Conservation (phyloP, 2,888 invertebrate genomes). For the Ptychoptera contaminata region DNA sequence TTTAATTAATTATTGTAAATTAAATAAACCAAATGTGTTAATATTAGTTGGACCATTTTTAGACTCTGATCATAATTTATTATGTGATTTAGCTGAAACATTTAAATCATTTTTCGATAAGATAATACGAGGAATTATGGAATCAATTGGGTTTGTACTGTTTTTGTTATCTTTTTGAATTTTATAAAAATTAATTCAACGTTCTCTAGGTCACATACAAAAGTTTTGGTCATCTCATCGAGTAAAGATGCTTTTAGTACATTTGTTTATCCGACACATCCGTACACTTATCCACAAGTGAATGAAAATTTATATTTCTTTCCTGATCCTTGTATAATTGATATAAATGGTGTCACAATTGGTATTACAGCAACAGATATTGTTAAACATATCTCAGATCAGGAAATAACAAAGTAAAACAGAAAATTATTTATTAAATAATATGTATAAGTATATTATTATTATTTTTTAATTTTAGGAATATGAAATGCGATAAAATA, state of each 20-base stretch:
- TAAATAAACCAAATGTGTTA: constrained; percentile 59
- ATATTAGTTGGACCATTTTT: constrained; percentile 77
- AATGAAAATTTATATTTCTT: constrained; percentile 48
- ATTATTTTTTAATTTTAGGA: constrained; percentile 18
- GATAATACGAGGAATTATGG: constrained; percentile 47
- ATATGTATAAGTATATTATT: neutral
- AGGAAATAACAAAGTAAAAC: constrained; percentile 58
- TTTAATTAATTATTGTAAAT: constrained; percentile 47
- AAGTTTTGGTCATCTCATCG: constrained; percentile 61
- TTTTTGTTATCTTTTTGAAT: constrained; percentile 2
- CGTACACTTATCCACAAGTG: constrained; percentile 41
- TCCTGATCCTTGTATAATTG: constrained; percentile 68
- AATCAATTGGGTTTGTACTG: constrained; percentile 39
- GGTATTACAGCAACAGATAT: constrained; percentile 72
- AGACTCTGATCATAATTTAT: constrained; percentile 48
- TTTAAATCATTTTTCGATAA: constrained; percentile 62
- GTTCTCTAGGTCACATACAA: constrained; percentile 41
- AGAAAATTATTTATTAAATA: constrained; percentile 1
- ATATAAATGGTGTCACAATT: constrained; percentile 58
- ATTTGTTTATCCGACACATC: constrained; percentile 70
- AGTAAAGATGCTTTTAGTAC: constrained; percentile 62
- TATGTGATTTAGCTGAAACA: constrained; percentile 48
- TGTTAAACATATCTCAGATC: constrained; percentile 64
- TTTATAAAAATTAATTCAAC: constrained; percentile 2
- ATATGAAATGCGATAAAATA: constrained; percentile 47